Conservation (phyloP, 2,888 invertebrate species). For the Eueremaeus valkanovi region DNA sequence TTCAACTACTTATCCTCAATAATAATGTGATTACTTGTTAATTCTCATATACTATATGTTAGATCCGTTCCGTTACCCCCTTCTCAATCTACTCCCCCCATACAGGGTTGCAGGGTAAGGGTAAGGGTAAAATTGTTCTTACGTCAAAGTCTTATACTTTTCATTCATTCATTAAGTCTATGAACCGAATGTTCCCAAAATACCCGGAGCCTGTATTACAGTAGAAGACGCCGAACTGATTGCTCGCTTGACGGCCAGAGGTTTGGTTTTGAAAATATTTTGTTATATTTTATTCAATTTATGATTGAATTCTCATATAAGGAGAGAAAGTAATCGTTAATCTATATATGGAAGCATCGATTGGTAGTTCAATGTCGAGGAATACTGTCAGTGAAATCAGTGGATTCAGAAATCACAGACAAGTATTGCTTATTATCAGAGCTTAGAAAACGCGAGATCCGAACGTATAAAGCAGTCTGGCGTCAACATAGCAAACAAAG, state of each 20-base stretch:
- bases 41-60: too few relatives aligned
- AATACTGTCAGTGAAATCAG: conserved; percentile 47
- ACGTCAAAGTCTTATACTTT: too few relatives aligned
- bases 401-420: conserved; percentile 39
- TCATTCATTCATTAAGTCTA: too few relatives aligned
- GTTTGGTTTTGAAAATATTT: background rate
- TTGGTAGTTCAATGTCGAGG: conserved; percentile 45
- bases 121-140: too few relatives aligned
- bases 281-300: background rate
- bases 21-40: too few relatives aligned
- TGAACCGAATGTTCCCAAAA: conserved; percentile 56
- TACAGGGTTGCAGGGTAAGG: conserved; percentile 62
- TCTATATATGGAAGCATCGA: conserved; percentile 2
- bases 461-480: too few relatives aligned
- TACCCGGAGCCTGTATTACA: conserved; percentile 70
- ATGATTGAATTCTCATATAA: background rate
- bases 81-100: conserved; percentile 73
- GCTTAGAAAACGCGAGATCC: too few relatives aligned
- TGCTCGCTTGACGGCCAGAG: conserved; percentile 1
- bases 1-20: too few relatives aligned
- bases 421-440: too few relatives aligned
- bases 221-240: conserved; percentile 69
- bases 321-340: background rate
- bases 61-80: conserved; percentile 68
- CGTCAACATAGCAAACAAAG: too few relatives aligned